Percentiles rank a stretch among this genome's conserved stretches.
phyloP scores from a whole-genome alignment of 2,113 vertebrate genomes.

The Hymenochirus boettgeri region DNA sequence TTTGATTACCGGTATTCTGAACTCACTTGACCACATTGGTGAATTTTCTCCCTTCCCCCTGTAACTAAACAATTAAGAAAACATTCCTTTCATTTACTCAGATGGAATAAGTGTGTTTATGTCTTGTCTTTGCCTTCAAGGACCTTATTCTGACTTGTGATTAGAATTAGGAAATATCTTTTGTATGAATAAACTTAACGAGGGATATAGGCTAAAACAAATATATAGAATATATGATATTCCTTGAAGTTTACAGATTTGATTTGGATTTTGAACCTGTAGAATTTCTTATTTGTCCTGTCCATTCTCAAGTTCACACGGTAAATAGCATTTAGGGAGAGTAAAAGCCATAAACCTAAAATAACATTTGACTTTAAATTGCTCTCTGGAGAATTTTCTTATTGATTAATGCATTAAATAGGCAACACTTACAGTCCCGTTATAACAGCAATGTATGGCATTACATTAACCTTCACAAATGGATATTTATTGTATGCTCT shows the following conservation, averaged over 20 bases:
- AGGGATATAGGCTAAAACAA: too few relatives aligned
- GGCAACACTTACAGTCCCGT: constrained; percentile 56
- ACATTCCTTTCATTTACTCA: not conserved
- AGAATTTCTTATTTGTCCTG: too few relatives aligned
- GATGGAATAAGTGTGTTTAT: constrained; percentile 6
- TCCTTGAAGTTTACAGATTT: too few relatives aligned
- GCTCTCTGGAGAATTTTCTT: constrained; percentile 57
- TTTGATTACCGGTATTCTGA: too few relatives aligned
- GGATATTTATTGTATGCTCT: constrained; percentile 62
- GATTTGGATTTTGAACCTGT: too few relatives aligned
- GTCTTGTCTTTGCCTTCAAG: constrained; percentile 45
- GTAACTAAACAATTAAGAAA: not conserved
- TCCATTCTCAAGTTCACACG: too few relatives aligned
- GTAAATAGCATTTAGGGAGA: constrained; percentile 58
- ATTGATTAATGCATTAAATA: constrained; percentile 65
- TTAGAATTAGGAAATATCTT: too few relatives aligned
- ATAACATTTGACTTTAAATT: constrained; percentile 64
- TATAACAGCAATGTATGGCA: constrained; percentile 69
- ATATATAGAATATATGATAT: too few relatives aligned
- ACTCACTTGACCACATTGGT: too few relatives aligned
- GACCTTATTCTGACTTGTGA: constrained; percentile 44
- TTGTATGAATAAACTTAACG: too few relatives aligned
- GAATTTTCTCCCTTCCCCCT: not conserved
- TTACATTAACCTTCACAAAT: constrained; percentile 68
- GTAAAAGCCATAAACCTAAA: constrained; percentile 64